phyloP scores from a whole-genome alignment of 2,888 invertebrate genomes.

The Graphium colonna region DNA sequence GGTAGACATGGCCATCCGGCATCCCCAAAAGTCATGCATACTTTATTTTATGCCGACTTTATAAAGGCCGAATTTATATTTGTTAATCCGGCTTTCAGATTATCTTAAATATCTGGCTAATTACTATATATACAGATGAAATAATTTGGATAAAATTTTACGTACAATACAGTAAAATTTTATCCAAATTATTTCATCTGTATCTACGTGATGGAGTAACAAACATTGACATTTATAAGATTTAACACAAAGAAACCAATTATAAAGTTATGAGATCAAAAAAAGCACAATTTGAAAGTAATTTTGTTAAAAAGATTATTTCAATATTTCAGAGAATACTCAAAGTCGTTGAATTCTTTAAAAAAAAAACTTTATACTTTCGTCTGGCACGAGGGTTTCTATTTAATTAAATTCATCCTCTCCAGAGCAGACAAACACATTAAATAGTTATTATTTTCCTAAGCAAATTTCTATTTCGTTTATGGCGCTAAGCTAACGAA shows the following conservation, averaged over 20 bases:
- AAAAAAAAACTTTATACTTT: conserved; percentile 38
- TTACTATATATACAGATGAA: neutral
- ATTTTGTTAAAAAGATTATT: conserved; percentile 7
- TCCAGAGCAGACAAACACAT: conserved; percentile 28
- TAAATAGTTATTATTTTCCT: conserved; percentile 17
- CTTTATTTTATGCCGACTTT: too few species aligned
- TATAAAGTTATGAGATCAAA: neutral
- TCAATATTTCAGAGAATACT: conserved; percentile 28
- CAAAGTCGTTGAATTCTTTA: conserved; percentile 35
- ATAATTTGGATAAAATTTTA: neutral
- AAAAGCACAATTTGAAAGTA: neutral
- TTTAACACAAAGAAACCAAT: neutral
- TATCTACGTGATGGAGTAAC: too few species aligned
- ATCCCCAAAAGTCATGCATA: too few species aligned
- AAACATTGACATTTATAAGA: too few species aligned
- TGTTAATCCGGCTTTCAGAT: too few species aligned
- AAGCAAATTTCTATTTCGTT: conserved; percentile 5
- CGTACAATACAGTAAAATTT: too few species aligned
- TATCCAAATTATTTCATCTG: too few species aligned
- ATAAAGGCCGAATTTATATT: too few species aligned
- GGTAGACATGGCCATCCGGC: too few species aligned
- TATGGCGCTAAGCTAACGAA: neutral
- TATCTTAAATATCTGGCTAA: neutral
- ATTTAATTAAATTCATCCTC: conserved; percentile 59
- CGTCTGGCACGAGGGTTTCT: conserved; percentile 32